Evolutionary conservation across 2,797 vertebrate species (phyloP), one percentile per base, ranked within the genome.

Genomic region (Dipus sagitta): DNA sequence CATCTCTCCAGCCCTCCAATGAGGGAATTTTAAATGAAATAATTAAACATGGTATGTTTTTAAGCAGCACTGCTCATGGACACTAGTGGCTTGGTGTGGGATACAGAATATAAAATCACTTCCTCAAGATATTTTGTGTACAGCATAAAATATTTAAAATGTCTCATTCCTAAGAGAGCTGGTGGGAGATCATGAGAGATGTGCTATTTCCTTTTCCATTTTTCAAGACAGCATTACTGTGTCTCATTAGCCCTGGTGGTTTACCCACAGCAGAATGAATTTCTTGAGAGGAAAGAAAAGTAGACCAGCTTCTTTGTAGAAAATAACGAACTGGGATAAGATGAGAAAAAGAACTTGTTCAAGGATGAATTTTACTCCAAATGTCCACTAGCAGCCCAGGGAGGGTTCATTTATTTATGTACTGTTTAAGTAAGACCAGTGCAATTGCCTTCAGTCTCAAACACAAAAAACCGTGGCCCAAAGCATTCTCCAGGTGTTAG

Each of bases 91-190:
- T 98, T 98, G 98, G 97, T 98, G 97, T 96, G 95, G 94, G 94
- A 97, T 90, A 96, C 32, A 97, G 97, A 98, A 97, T 95, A 97
- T 94, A 97, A 97, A 98, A 96, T 95, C 90, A 97, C 97, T 97
- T 98, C 97, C 97, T 98, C 96, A 97, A 98, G 98, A 98, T 97
- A 97, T 97, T 97, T 98, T 98, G 96, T 97, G 93, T 97, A 98
- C 94, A 93, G 91, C 97, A 98, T 98, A 97, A 98, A 98, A 98
- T 98, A 98, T 98, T 98, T 97, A 98, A 98, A 98, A 98, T 96
- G 96, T 96, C 97, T 98, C 96, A 97, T 97, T 98, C 98, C 97
- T 95, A 97, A 98, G 96, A 97, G 97, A 98, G 98, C 98, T 98
- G 97, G 96, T 98, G 98, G 98, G 98, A 98, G 96, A 97, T 98